phyloP scores from a whole-genome alignment of 2,797 vertebrate species.

The Acrossocheilus wenchowensis region DNA sequence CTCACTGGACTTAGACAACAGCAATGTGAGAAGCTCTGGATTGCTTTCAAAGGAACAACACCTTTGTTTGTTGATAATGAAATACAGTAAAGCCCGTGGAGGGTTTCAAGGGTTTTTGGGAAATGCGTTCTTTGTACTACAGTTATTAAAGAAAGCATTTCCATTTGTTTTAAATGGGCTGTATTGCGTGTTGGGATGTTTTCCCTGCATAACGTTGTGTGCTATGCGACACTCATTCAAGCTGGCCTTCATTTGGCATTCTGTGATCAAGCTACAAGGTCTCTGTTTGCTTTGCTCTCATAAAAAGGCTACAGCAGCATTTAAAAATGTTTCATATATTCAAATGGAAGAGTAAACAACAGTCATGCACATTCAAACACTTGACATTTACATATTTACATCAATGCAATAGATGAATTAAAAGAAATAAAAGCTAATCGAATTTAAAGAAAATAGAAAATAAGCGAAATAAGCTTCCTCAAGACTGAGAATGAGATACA shows the following conservation, averaged over 20 bases:
- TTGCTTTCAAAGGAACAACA: constrained; percentile 48
- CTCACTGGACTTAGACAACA: constrained; percentile 65
- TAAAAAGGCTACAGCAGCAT: constrained; percentile 16
- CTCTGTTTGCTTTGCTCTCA: not conserved
- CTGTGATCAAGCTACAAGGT: constrained; percentile 21
- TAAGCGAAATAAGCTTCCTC: not conserved
- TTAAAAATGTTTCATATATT: not conserved
- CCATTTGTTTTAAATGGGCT: constrained; percentile 4
- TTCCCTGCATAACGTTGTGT: not conserved
- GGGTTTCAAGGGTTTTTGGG: constrained; percentile 18
- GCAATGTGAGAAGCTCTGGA: constrained; percentile 54
- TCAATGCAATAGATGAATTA: not conserved
- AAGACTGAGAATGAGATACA: not conserved
- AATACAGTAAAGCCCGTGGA: constrained; percentile 39
- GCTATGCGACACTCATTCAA: constrained; percentile 17
- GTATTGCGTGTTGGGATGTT: constrained; percentile 16
- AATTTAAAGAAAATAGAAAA: not conserved
- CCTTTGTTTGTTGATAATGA: constrained; percentile 59
- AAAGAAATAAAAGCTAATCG: not conserved
- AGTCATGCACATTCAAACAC: not conserved
- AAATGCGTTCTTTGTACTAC: constrained; percentile 34
- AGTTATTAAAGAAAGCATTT: constrained; percentile 1
- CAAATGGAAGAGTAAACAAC: not conserved
- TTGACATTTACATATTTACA: not conserved
- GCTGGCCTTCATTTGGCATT: constrained; percentile 33